Conservation (phyloP, 2,888 invertebrate species). For the Synanthedon formicaeformis region DNA sequence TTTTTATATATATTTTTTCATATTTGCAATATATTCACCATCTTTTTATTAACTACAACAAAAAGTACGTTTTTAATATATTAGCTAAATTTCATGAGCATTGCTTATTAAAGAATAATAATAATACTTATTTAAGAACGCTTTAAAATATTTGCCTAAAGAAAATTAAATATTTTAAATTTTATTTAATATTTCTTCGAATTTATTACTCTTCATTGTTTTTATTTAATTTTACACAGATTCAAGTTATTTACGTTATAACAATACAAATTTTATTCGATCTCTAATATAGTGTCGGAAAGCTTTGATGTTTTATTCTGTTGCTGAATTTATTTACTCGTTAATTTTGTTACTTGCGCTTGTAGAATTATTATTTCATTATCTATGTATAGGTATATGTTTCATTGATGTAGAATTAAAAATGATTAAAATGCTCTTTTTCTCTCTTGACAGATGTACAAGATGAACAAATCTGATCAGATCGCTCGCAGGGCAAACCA, state of each 20-base stretch:
- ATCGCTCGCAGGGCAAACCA: slow-evolving; percentile 47
- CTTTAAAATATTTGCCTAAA: no score
- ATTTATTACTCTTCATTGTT: not conserved
- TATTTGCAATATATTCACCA: no score
- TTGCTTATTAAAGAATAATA: no score
- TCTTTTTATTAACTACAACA: no score
- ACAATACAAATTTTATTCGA: not conserved
- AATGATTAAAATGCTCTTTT: slow-evolving; percentile 62
- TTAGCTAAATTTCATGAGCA: no score
- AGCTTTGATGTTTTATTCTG: slow-evolving; percentile 13
- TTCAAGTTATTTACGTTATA: not conserved
- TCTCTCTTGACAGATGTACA: slow-evolving; percentile 77
- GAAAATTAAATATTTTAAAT: no score
- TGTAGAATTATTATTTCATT: not conserved
- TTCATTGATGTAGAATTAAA: not conserved
- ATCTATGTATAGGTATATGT: slow-evolving; percentile 5
- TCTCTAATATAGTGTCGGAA: not conserved
- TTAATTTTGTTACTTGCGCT: not conserved
- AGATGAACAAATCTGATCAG: slow-evolving; percentile 82
- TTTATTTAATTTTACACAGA: not conserved
- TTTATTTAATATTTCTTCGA: not conserved
- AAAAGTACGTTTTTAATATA: no score
- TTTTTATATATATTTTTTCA: no score
- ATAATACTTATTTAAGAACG: no score
- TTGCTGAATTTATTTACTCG: slow-evolving; percentile 3